A percentile compares a stretch with the other conserved stretches of the same genome.
These are phyloP conservation scores for Herminia tarsipennalis DNA, from an alignment of 2,888 invertebrate genomes.

Conservation along the genomic window DNA sequence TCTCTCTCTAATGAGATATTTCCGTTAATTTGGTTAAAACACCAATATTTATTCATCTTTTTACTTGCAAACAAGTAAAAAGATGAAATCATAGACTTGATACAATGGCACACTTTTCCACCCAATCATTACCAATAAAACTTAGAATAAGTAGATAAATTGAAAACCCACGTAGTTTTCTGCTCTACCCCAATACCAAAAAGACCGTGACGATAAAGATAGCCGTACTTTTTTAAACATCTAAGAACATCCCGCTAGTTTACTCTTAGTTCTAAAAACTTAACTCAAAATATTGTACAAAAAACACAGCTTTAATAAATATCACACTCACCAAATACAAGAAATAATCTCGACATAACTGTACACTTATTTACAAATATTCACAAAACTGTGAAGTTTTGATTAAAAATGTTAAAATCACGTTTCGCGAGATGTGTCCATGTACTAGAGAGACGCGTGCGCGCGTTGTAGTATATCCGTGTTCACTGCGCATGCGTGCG, in stretches of 20 bases:
- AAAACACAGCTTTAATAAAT: constrained; percentile 12
- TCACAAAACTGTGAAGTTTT: constrained; percentile 19
- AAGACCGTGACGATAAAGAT: constrained; percentile 11
- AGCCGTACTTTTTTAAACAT: not conserved
- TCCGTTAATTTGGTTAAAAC: too few relatives aligned
- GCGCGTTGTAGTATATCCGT: constrained; percentile 25
- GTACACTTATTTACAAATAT: constrained; percentile 28
- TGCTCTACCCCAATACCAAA: not conserved
- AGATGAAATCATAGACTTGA: too few relatives aligned
- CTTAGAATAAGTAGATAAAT: not conserved
- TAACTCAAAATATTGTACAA: not conserved
- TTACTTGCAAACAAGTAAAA: too few relatives aligned
- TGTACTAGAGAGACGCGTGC: constrained; percentile 30
- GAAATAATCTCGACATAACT: constrained; percentile 29
- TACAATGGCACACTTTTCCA: too few relatives aligned
- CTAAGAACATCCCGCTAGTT: not conserved
- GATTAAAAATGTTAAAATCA: constrained; percentile 22
- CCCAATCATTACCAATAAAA: too few relatives aligned
- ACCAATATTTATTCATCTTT: too few relatives aligned
- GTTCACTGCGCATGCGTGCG: constrained; percentile 39
- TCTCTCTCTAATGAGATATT: too few relatives aligned
- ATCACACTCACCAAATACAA: constrained; percentile 37
- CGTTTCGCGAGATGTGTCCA: constrained; percentile 10
- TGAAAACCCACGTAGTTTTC: constrained; percentile 4
- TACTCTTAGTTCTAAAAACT: not conserved